These are phyloP conservation scores for Drosophila merina DNA, from an alignment of 2,888 invertebrate genomes.

Conservation along the genomic window DNA sequence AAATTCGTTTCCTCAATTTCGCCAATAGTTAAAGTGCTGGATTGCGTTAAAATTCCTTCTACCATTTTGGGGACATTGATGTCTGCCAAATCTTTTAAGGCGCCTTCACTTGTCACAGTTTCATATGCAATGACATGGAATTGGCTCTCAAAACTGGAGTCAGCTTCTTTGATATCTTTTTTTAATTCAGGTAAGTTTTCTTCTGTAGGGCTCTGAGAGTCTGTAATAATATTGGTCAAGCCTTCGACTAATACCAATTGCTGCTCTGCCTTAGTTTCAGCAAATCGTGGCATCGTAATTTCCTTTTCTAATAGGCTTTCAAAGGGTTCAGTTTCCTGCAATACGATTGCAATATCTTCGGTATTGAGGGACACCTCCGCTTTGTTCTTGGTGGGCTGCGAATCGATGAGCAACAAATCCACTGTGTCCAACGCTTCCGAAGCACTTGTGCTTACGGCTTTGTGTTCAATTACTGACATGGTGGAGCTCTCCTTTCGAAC, in stretches of 20 bases:
- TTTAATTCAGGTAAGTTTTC: conserved; percentile 83
- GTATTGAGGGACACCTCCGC: conserved; percentile 75
- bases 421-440: conserved; percentile 78
- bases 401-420: conserved; percentile 82
- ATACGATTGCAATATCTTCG: conserved; percentile 82
- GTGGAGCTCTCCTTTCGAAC: conserved; percentile 85
- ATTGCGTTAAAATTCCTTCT: conserved; percentile 38
- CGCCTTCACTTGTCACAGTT: conserved; percentile 79
- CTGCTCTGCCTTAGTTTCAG: conserved; percentile 79
- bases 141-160: conserved; percentile 86
- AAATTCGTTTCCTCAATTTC: conserved; percentile 53
- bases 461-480: conserved; percentile 85
- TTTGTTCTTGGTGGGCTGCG: conserved; percentile 79
- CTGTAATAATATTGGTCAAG: conserved; percentile 87
- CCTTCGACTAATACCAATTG: conserved; percentile 85
- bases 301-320: conserved; percentile 49
- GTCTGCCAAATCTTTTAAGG: conserved; percentile 21
- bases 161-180: conserved; percentile 85
- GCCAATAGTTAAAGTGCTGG: conserved; percentile 48
- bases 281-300: conserved; percentile 20
- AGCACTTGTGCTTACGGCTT: conserved; percentile 77
- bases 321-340: conserved; percentile 58
- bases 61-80: conserved; percentile 35
- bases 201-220: conserved; percentile 88
- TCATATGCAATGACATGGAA: conserved; percentile 86